Evolutionary conservation across 1,140 invertebrate genomes (phyloP), one percentile per base, ranked within the genome.

Genomic region (Teleopsis dalmanni): DNA sequence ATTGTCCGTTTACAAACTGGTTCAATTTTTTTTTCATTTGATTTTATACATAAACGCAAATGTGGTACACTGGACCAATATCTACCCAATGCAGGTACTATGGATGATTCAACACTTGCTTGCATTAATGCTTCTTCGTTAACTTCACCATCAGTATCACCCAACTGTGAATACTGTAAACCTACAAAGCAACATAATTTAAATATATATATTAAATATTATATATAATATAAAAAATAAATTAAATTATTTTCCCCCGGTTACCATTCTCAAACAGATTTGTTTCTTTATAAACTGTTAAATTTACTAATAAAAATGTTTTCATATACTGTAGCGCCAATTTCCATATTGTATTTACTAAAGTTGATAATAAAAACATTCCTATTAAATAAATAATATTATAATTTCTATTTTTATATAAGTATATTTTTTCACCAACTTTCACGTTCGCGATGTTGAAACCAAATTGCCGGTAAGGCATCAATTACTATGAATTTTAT

Each of bases 401-500:
- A 27, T 0, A n/a, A 6, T 27, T 11, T 16, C 2, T 22, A 36
- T 18, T 19, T n/a, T n/a, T n/a, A n/a, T 34, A 9, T 23, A 7
- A 16, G 3, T 16, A 18, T 16, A 49, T 40, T 33, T 43, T 43
- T 43, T 21, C 48, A 45, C 1, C 23, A 37, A 22, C 57, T 51
- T 18, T 14, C 11, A 3, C 41, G 33, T n/a, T 44, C 57, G 18
- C 58, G 55, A 27, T 50, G 35, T n/a, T 51, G 22, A 5, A 57
- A 49, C 18, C 52, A 65, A 34, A 55, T 54, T 0, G 60, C 51
- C 0, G 59, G 50, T 11, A 68, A 38, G 7, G 62, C 59, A 46
- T 68, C 65, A 29, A 68, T 54, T 1, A 68, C 13, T 2, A 68
- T 31, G 0, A 68, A 10, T 19, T 57, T 62, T 18, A 60, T 50